phyloP scores from a whole-genome alignment of 2,888 invertebrate genomes.

The Emmelina monodactyla region DNA sequence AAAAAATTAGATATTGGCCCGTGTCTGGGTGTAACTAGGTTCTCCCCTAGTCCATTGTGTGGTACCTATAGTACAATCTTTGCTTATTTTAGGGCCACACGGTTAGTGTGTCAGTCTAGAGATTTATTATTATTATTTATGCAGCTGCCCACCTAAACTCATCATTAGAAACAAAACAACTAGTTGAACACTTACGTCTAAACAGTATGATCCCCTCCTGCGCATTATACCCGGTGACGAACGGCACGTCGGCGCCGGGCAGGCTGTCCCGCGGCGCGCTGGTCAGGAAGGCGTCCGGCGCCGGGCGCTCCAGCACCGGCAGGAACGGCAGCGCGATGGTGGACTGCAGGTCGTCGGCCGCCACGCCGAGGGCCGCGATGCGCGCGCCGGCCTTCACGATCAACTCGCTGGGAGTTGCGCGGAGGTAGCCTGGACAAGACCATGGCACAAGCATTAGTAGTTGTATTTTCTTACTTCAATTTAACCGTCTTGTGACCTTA shows the following conservation, averaged over 20 bases:
- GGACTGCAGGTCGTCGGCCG: constrained; percentile 54
- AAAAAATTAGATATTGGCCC: no score
- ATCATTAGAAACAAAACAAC: constrained; percentile 4
- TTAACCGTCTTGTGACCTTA: no score
- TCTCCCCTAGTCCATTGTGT: no score
- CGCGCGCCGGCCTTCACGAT: constrained; percentile 65
- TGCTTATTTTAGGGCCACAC: no score
- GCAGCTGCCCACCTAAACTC: no score
- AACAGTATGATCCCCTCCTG: constrained; percentile 72
- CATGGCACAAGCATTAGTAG: no score
- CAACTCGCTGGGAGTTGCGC: constrained; percentile 66
- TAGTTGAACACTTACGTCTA: constrained; percentile 58
- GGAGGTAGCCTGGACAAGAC: constrained; percentile 60
- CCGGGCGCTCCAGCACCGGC: constrained; percentile 55
- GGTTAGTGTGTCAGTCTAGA: no score
- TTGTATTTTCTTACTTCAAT: no score
- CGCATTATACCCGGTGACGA: constrained; percentile 70
- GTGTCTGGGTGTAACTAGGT: no score
- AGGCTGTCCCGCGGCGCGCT: constrained; percentile 52
- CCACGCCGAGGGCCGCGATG: constrained; percentile 46
- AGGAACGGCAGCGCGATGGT: constrained; percentile 69
- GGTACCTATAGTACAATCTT: no score
- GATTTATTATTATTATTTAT: no score
- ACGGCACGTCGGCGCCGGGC: constrained; percentile 64
- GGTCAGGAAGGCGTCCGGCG: constrained; percentile 59